Evolutionary conservation across 2,797 vertebrate species (phyloP), one percentile per base, ranked within the genome.

Genomic region (Neopelma chrysocephalum): DNA sequence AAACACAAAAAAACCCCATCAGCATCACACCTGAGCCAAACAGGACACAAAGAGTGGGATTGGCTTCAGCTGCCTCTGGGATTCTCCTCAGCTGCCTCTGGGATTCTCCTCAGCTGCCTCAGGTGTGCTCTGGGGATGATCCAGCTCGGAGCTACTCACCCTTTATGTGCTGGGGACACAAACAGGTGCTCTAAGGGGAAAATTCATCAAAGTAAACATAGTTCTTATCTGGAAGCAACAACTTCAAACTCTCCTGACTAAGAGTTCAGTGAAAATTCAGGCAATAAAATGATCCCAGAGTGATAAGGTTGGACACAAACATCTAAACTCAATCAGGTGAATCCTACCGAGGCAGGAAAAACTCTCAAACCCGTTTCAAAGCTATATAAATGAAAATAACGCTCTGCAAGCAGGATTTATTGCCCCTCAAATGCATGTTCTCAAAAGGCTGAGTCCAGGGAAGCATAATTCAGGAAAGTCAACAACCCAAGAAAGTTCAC

Each of bases 1-100:
- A 81, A 96, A 97, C 86, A 97, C 47, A 90, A 88, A 95, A 95
- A 2, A 92, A 60, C 14, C 54, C 58, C 25, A 16, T 45, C 62
- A 82, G 48, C 75, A 45, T 27, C 66, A 32, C 6, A 4, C 15
- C 51, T 16, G 13, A 40, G 61, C 47, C 64, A 62, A 65, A 48
- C 76, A 56, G 42, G 81, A 70, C 11, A 66, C 43, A 36, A 4
- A 8, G 23, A 34, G 38, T 9, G 50, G 72, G 12, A 60, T 23
- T 80, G 12, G 50, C 82, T 38, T 56, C 58, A 15, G 56, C 9
- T 38, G 64, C 69, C 61, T 80, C 36, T 20, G 76, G 86, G 25
- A 68, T 58, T 64, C 7, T 42, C 83, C 42, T 56, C 58, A 15
- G 56, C 9, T 38, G 64, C 69, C 61, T 80, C 36, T 20, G 76